A percentile compares a stretch with the other conserved stretches of the same genome.
phyloP scores from a whole-genome alignment of 1,140 invertebrate genomes.

The Campoletis sonorensis region DNA sequence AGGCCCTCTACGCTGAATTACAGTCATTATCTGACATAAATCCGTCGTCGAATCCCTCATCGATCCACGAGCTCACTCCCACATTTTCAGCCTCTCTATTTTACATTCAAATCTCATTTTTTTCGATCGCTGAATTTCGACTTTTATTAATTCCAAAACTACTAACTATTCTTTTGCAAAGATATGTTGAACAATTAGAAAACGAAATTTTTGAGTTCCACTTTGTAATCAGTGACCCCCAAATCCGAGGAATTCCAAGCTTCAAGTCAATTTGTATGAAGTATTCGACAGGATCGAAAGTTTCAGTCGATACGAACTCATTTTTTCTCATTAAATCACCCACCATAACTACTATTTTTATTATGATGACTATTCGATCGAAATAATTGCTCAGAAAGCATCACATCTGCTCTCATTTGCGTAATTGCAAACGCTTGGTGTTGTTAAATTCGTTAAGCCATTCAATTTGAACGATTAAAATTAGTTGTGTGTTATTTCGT shows the following conservation, averaged over 20 bases:
- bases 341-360: no score
- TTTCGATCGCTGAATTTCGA: background rate
- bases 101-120: slow-evolving; percentile 22
- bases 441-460: background rate
- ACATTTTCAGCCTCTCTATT: background rate
- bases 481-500: background rate
- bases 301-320: no score
- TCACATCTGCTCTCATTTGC: background rate
- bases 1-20: slow-evolving; percentile 44
- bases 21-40: slow-evolving; percentile 53
- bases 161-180: background rate
- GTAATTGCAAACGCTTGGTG: background rate
- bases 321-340: no score
- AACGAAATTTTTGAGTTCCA: no score
- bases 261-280: no score
- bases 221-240: no score
- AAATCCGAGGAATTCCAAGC: no score
- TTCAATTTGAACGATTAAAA: background rate
- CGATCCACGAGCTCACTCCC: slow-evolving; percentile 31
- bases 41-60: slow-evolving; percentile 48
- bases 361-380: background rate
- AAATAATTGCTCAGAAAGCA: background rate
- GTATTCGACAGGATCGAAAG: no score
- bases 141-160: background rate
- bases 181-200: no score